Evolutionary conservation across 2,113 vertebrate genomes (phyloP).

Genomic region (Montifringilla adamsi): DNA sequence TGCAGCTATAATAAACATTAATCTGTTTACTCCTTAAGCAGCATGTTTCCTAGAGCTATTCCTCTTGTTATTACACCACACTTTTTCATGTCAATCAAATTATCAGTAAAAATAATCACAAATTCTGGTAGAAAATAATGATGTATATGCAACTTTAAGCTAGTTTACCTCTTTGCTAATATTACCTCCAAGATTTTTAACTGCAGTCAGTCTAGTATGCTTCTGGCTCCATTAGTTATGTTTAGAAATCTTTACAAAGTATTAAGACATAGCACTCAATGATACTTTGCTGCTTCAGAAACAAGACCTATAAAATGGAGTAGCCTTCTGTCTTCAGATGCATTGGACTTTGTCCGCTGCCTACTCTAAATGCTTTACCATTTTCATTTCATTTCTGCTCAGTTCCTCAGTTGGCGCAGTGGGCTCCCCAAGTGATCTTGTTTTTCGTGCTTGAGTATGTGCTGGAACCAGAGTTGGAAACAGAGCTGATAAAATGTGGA

Average conservation of each 20-base stretch:
- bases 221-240: conserved; percentile 10
- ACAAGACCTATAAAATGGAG: background rate
- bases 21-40: conserved; percentile 13
- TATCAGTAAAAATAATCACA: conserved; percentile 64
- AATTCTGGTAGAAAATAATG: conserved; percentile 58
- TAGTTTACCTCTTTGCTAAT: conserved; percentile 37
- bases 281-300: background rate
- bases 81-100: conserved; percentile 45
- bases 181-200: conserved; percentile 20
- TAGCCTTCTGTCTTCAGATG: background rate
- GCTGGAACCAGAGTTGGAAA: background rate
- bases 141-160: conserved; percentile 2
- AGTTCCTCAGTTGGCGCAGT: background rate
- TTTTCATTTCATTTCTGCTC: background rate
- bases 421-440: background rate
- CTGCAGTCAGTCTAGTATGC: conserved; percentile 5
- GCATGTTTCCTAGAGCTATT: conserved; percentile 6
- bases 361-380: background rate
- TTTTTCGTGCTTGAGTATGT: background rate
- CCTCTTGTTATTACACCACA: background rate
- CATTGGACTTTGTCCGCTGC: background rate
- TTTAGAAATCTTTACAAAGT: conserved; percentile 4
- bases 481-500: background rate
- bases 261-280: background rate
- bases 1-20: background rate